Conservation (phyloP, 2,113 vertebrate species). For the Procapra przewalskii region DNA sequence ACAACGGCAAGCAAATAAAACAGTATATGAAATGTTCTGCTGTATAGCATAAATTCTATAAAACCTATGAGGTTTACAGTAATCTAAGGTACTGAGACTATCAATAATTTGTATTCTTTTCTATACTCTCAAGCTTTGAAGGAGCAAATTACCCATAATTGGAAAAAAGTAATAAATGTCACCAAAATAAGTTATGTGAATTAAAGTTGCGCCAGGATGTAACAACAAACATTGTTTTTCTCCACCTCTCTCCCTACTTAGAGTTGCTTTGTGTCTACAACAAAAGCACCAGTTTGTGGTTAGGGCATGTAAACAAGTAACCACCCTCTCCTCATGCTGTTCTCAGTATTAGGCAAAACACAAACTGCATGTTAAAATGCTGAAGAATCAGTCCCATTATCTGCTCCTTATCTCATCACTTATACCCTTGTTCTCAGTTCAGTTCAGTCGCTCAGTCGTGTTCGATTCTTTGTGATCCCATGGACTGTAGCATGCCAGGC, state of each 20-base stretch:
- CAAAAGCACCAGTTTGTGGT: not conserved
- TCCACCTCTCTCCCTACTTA: not conserved
- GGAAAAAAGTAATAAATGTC: not conserved
- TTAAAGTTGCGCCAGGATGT: not conserved
- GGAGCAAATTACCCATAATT: not conserved
- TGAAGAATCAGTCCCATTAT: not conserved
- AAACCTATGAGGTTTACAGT: not conserved
- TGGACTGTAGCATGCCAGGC: not conserved
- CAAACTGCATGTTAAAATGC: rapidly evolving
- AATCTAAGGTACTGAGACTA: not conserved
- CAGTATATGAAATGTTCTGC: not conserved
- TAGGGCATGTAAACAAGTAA: not conserved
- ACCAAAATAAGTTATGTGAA: not conserved
- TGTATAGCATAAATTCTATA: not conserved
- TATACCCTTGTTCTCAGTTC: not conserved
- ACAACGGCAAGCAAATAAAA: not conserved
- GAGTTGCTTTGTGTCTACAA: not conserved
- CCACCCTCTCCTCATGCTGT: not conserved
- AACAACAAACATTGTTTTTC: not conserved
- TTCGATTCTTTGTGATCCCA: not conserved
- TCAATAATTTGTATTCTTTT: not conserved
- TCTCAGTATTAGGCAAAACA: too few relatives aligned
- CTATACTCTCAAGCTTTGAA: not conserved
- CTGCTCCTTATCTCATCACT: not conserved
- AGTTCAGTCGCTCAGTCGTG: rapidly evolving